phyloP scores from a whole-genome alignment of 2,888 invertebrate species.

The Dioctria rufipes region DNA sequence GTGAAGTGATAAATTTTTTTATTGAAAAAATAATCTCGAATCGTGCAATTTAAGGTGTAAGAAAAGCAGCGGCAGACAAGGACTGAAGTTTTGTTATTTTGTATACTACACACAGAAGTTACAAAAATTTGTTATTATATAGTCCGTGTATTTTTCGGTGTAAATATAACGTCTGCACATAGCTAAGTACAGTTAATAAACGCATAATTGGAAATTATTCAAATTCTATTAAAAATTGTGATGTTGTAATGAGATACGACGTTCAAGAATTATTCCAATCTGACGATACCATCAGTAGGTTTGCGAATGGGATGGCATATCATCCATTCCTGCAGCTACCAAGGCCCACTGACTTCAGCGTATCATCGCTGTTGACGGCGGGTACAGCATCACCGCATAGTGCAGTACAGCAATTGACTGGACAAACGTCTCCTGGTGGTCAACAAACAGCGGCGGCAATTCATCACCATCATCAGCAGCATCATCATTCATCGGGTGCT shows the following conservation, averaged over 20 bases:
- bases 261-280: conserved; percentile 73
- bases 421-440: conserved; percentile 65
- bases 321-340: conserved; percentile 91
- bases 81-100: not conserved
- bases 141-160: too few relatives aligned
- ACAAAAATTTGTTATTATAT: too few relatives aligned
- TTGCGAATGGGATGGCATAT: conserved; percentile 81
- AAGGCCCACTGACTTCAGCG: conserved; percentile 93
- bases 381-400: conserved; percentile 72
- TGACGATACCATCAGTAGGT: conserved; percentile 72
- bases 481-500: conserved; percentile 67
- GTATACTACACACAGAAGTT: too few relatives aligned
- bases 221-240: conserved; percentile 65
- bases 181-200: not conserved
- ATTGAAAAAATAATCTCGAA: not conserved
- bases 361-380: conserved; percentile 90
- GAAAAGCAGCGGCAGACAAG: not conserved
- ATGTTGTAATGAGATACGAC: conserved; percentile 73
- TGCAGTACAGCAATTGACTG: conserved; percentile 67
- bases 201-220: conserved; percentile 14
- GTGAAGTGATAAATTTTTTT: not conserved
- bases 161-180: too few relatives aligned
- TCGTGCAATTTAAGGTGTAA: conserved; percentile 3
- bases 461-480: conserved; percentile 60
- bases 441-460: conserved; percentile 66